Conservation (phyloP, 2,797 vertebrate species). For the Mus caroli region DNA sequence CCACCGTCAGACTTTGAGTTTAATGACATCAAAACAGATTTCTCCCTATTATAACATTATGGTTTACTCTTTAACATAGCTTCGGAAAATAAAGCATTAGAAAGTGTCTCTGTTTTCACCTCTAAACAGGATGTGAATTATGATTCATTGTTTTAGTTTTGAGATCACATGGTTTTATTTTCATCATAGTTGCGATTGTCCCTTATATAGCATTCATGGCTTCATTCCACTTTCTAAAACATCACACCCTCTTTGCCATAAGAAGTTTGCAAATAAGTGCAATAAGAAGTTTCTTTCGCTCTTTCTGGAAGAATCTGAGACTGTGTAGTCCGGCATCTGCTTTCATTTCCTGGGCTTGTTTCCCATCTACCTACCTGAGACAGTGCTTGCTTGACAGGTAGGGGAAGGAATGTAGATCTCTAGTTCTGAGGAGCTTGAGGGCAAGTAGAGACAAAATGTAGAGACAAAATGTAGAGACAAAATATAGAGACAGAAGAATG, state of each 20-base stretch:
- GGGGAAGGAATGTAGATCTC: neutral
- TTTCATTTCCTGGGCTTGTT: neutral
- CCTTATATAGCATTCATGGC: neutral
- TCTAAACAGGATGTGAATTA: neutral
- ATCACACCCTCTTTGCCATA: too few species aligned
- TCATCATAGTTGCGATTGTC: neutral
- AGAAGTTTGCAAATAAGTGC: too few species aligned
- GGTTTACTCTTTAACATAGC: neutral
- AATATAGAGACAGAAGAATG: neutral
- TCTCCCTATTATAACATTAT: neutral
- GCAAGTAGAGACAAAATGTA: neutral
- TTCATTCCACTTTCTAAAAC: neutral
- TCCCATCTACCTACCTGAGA: neutral
- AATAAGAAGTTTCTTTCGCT: neutral
- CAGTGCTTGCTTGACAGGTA: neutral
- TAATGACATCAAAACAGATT: neutral
- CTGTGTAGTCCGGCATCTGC: neutral
- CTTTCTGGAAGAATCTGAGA: neutral
- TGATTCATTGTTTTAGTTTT: neutral
- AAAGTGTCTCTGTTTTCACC: neutral
- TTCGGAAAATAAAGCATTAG: conserved; percentile 13
- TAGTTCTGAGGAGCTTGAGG: neutral
- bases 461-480: neutral
- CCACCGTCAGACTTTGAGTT: neutral
- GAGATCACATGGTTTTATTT: neutral